Evolutionary conservation across 2,888 invertebrate species (phyloP).

Genomic region (Leptura quadrifasciata): DNA sequence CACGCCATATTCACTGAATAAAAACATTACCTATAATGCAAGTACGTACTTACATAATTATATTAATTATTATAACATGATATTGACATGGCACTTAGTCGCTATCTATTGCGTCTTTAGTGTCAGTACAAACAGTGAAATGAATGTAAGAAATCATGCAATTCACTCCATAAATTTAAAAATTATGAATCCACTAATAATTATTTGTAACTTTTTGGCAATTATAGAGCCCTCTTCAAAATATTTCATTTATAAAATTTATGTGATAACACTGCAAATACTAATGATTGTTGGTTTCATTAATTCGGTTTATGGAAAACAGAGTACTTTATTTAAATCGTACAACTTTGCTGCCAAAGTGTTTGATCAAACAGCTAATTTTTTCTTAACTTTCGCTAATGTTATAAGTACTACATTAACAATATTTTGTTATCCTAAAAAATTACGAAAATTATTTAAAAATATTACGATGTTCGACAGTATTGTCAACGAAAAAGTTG

Average conservation of each 20-base stretch:
- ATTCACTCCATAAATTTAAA: not conserved
- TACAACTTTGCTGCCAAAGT: not conserved
- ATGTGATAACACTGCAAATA: not conserved
- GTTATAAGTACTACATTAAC: not conserved
- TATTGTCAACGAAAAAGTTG: not conserved
- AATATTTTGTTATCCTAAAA: slow-evolving; percentile 23
- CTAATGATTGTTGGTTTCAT: slow-evolving; percentile 4
- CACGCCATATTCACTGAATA: no score
- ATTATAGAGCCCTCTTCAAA: slow-evolving; percentile 1
- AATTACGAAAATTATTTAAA: not conserved
- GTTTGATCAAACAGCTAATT: not conserved
- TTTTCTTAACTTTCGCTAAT: slow-evolving; percentile 15
- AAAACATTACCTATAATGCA: no score
- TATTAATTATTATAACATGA: no score
- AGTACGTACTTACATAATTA: no score
- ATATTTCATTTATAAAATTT: not conserved
- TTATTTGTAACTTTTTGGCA: slow-evolving; percentile 9
- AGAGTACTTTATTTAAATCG: not conserved
- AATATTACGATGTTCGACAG: slow-evolving; percentile 6
- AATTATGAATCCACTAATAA: not conserved
- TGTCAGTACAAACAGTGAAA: slow-evolving; percentile 9
- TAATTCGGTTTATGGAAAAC: slow-evolving; percentile 18
- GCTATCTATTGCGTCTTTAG: no score
- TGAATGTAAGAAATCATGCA: not conserved
- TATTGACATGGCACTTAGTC: no score